Conservation (phyloP, 2,888 invertebrate species). For the Apoda limacodes region DNA sequence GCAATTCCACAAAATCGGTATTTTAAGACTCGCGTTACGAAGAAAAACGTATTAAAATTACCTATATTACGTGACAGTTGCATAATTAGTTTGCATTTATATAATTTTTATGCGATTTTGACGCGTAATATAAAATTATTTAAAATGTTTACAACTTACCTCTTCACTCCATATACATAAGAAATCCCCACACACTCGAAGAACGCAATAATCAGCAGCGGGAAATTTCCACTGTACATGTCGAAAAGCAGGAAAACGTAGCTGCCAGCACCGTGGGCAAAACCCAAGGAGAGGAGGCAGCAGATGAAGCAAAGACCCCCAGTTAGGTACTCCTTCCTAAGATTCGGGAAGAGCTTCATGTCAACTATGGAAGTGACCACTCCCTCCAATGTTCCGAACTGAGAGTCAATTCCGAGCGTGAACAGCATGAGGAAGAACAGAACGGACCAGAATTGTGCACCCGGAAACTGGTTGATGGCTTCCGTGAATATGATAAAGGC, state of each 20-base stretch:
- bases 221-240: slow-evolving; percentile 94
- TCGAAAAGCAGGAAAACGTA: slow-evolving; percentile 95
- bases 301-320: slow-evolving; percentile 85
- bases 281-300: slow-evolving; percentile 87
- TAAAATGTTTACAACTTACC: no score
- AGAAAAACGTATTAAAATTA: no score
- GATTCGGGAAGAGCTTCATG: slow-evolving; percentile 92
- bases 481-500: slow-evolving; percentile 98
- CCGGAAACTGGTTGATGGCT: slow-evolving; percentile 97
- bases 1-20: no score
- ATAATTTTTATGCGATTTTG: no score
- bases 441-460: slow-evolving; percentile 95
- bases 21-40: no score
- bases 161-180: slow-evolving; percentile 93
- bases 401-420: slow-evolving; percentile 95
- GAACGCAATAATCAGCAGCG: slow-evolving; percentile 90
- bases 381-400: slow-evolving; percentile 95
- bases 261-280: slow-evolving; percentile 93
- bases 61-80: no score
- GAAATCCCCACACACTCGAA: slow-evolving; percentile 93
- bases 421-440: slow-evolving; percentile 97
- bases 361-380: slow-evolving; percentile 96
- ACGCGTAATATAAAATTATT: background rate
- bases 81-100: no score
- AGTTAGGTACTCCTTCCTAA: slow-evolving; percentile 89